Base-by-base conservation (phyloP, 2,888 invertebrate genomes). In the Nymphalis urticae region DNA sequence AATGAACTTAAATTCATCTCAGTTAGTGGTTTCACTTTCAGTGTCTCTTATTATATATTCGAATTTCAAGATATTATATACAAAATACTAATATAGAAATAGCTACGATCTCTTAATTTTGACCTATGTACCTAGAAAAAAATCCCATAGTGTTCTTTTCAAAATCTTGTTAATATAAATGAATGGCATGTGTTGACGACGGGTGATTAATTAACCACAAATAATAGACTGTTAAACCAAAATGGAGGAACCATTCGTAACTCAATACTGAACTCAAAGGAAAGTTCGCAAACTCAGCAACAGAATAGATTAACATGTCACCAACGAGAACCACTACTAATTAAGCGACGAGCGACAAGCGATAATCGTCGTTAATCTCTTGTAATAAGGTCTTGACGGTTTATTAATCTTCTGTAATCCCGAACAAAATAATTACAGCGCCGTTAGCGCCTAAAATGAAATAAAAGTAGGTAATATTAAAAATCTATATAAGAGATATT, bases 281-380 rank as follows among this genome's bases (percentile, higher is more conserved):
- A 42, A 42, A 27, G 32, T 56, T 56, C 56, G 65, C 59, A 60
- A 66, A 60, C 65, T 60, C 27, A 9, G 56, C 32, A 56, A 36
- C 58, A 60, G 60, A 24, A 47, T 60, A 47, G 47, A 65, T 65
- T 65, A 65, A 66, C 66, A 42, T 66, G 66, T 47, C 65, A 47
- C 66, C 53, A 60, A 66, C 60, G 66, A 66, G 60, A 16, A 32
- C 60, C 56, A 19, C n/a, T 16, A 54, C 48, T 47, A 9, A 67
- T 67, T 64, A 64, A 70, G 48, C 48, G 54, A 51, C 51, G 58
- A 65, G 48, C 63, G 60, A 56, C 42, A 61, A 42, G 47, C 56
- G 53, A 54, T 59, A 62, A 36, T 56, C 56, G 17, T 17, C 56
- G 9, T 27, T 56, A 56, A 56, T 56, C 32, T n/a, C 13, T n/a